Evolutionary conservation across 37 sponge, comb jelly and placozoan species (phyloP).

Genomic region (Petrosia ficiformis): DNA sequence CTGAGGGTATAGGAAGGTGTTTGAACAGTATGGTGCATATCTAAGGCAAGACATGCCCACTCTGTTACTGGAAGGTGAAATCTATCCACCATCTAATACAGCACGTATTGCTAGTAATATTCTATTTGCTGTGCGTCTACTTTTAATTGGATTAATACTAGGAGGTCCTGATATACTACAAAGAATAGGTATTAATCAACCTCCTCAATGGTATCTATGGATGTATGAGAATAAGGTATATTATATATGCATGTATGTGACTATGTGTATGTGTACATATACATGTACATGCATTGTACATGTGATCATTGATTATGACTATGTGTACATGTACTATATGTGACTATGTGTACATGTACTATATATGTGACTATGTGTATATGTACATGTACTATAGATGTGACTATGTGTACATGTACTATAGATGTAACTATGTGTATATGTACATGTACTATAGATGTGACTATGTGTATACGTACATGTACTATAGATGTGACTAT

Average conservation of each 20-base stretch:
- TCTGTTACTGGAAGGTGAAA: conserved; percentile 65
- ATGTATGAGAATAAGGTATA: conserved; percentile 81
- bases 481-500: no score
- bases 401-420: no score
- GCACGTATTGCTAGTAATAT: conserved; percentile 40
- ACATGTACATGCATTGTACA: no score
- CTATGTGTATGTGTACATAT: no score
- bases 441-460: no score
- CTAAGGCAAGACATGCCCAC: conserved; percentile 73
- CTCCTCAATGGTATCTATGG: conserved; percentile 67
- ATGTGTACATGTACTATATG: no score
- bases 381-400: no score
- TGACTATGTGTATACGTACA: no score
- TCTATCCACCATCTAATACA: conserved; percentile 76
- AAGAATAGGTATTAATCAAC: conserved; percentile 45
- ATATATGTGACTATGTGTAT: no score
- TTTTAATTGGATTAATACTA: conserved; percentile 36
- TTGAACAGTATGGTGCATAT: conserved; percentile 74
- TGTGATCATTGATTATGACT: no score
- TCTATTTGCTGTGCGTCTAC: conserved; percentile 36
- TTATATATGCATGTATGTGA: background rate
- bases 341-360: no score
- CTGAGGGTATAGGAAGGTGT: conserved; percentile 92
- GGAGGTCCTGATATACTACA: conserved; percentile 43
- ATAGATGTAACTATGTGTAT: no score